Base-by-base conservation (phyloP, 2,797 vertebrate species). In the Valencia hispanica region DNA sequence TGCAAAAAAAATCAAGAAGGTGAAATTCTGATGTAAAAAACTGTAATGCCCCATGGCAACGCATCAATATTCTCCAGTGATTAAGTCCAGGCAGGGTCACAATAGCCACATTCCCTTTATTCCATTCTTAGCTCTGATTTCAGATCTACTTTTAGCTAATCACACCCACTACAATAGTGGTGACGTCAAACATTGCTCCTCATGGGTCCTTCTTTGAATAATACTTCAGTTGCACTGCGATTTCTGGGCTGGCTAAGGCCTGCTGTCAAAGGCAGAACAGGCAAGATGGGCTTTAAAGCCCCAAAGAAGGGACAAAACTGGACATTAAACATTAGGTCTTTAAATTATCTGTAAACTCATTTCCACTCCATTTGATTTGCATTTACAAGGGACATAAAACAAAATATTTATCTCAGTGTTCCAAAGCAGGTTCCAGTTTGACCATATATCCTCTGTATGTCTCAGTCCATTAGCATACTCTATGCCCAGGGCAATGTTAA, bases 151-250 rank as follows among this genome's bases (percentile, higher is more conserved):
- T 85, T 69, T 25, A 80, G 82, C 74, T 79, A 74, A 87, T 87
- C 75, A 76, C 82, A 82, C 81, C 80, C 79, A 78, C 84, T 55
- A 69, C 75, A 82, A 74, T 72, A 27, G 77, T 41, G 18, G 20
- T 87, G 84, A 83, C 75, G 78, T 88, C 86, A 89, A 81, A 36
- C 70, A 34, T 73, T 59, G 53, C 32, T 77, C 78, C 87, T 80
- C 72, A 18, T 68, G 80, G 84, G 79, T 65, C 70, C 43, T 80
- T 86, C 79, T 86, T 86, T 71, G 83, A 92, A 91, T 89, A 89
- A 84, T 74, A 79, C 70, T 79, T 59, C 25, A 79, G 47, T 81
- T 50, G 3, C 22, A 20, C 25, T 22, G 34, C 69, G 71, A 34
- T 74, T 88, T 70, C 11, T 72, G 73, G 50, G 48, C 65, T 80